A percentile compares a stretch with the other conserved stretches of the same genome.
Conservation (phyloP, 2,113 vertebrate genomes). For the Globicephala melas region DNA sequence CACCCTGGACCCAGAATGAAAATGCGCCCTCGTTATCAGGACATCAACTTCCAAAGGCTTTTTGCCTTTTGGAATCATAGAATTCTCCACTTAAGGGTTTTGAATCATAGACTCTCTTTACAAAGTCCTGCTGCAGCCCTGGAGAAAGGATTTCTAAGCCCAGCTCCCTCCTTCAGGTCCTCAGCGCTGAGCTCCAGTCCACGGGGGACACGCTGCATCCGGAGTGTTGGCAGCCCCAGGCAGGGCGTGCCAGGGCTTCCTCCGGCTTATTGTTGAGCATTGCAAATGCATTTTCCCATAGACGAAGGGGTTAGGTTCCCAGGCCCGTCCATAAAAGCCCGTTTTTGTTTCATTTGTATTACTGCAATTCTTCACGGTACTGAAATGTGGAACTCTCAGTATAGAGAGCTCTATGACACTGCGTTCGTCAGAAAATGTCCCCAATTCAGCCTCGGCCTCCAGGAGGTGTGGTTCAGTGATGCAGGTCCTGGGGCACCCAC, state of each 20-base stretch:
- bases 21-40: no score
- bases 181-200: fast-evolving
- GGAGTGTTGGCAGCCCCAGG: fast-evolving
- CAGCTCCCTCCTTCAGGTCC: no score
- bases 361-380: not conserved
- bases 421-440: not conserved
- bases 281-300: constrained; percentile 43
- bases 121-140: fast-evolving
- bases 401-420: not conserved
- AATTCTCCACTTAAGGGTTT: not conserved
- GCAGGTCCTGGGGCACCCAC: fast-evolving
- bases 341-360: constrained; percentile 28
- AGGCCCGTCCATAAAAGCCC: constrained; percentile 30
- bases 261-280: not conserved
- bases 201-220: fast-evolving
- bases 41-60: not conserved
- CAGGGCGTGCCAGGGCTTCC: not conserved
- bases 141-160: no score
- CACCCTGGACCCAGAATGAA: fast-evolving
- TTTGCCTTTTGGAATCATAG: not conserved
- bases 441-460: not conserved
- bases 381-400: not conserved
- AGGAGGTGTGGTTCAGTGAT: not conserved
- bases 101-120: not conserved
- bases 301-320: constrained; percentile 48